These are phyloP conservation scores for Agriopis aurantiaria DNA, from an alignment of 2,888 invertebrate genomes.

Conservation along the genomic window DNA sequence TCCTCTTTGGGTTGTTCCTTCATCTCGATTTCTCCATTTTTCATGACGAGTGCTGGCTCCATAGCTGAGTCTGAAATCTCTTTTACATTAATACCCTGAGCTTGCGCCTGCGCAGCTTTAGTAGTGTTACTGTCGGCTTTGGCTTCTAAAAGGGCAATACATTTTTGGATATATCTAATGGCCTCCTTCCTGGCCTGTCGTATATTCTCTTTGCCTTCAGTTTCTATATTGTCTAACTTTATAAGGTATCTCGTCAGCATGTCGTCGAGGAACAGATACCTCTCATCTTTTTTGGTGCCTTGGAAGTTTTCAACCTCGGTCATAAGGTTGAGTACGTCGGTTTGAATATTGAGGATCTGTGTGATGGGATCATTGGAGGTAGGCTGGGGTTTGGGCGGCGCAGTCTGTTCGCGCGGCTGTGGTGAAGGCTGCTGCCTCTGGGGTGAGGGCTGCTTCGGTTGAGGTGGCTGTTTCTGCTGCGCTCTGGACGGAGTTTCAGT, in stretches of 20 bases:
- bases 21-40: slow-evolving; percentile 74
- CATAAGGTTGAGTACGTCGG: slow-evolving; percentile 93
- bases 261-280: slow-evolving; percentile 96
- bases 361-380: slow-evolving; percentile 89
- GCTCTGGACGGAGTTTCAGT: slow-evolving; percentile 63
- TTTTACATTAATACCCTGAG: slow-evolving; percentile 47
- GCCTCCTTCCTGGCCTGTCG: slow-evolving; percentile 94
- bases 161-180: slow-evolving; percentile 95
- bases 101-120: neutral
- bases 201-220: slow-evolving; percentile 96
- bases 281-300: slow-evolving; percentile 92
- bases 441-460: slow-evolving; percentile 58
- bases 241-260: slow-evolving; percentile 97
- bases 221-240: slow-evolving; percentile 96
- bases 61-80: slow-evolving; percentile 50
- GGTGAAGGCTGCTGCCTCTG: slow-evolving; percentile 60
- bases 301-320: slow-evolving; percentile 90
- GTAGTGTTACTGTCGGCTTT: slow-evolving; percentile 85
- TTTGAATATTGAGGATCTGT: slow-evolving; percentile 92
- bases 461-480: slow-evolving; percentile 55
- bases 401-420: slow-evolving; percentile 60
- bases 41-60: slow-evolving; percentile 46
- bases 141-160: slow-evolving; percentile 93
- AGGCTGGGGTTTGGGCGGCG: slow-evolving; percentile 74
- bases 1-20: slow-evolving; percentile 37